phyloP scores from a whole-genome alignment of 1,140 invertebrate genomes.

The Nephotettix cincticeps region DNA sequence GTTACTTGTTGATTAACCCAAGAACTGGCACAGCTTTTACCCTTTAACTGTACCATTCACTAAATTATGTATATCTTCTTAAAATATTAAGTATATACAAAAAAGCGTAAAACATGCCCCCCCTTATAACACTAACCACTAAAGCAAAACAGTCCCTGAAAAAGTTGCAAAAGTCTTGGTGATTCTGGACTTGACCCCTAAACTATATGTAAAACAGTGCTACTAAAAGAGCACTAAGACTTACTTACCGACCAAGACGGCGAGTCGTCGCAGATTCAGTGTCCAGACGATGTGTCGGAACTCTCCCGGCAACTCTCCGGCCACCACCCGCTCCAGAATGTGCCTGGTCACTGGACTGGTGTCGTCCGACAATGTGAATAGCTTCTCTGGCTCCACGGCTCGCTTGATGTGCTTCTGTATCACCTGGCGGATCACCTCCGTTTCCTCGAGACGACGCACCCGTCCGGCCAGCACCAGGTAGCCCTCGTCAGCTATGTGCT shows the following conservation, averaged over 20 bases:
- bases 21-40: too few relatives aligned
- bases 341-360: constrained; percentile 76
- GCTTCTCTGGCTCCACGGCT: constrained; percentile 65
- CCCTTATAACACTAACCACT: too few relatives aligned
- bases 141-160: too few relatives aligned
- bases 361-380: constrained; percentile 62
- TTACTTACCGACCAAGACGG: constrained; percentile 74
- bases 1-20: too few relatives aligned
- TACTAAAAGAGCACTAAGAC: too few relatives aligned
- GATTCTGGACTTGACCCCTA: too few relatives aligned
- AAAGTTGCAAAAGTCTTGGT: too few relatives aligned
- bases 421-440: constrained; percentile 71
- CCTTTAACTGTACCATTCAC: too few relatives aligned
- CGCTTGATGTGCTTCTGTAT: constrained; percentile 85
- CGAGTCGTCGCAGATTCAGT: constrained; percentile 84
- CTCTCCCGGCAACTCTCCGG: constrained; percentile 42
- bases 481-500: constrained; percentile 95
- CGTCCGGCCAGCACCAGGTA: constrained; percentile 86
- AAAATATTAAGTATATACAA: too few relatives aligned
- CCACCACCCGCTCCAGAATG: constrained; percentile 67
- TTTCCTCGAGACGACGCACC: constrained; percentile 82
- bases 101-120: too few relatives aligned
- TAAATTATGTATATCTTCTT: too few relatives aligned
- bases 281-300: constrained; percentile 94
- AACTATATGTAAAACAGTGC: too few relatives aligned